These are phyloP conservation scores for Leptestheria dahalacensis DNA, from an alignment of 1,140 invertebrate species.

Conservation along the genomic window DNA sequence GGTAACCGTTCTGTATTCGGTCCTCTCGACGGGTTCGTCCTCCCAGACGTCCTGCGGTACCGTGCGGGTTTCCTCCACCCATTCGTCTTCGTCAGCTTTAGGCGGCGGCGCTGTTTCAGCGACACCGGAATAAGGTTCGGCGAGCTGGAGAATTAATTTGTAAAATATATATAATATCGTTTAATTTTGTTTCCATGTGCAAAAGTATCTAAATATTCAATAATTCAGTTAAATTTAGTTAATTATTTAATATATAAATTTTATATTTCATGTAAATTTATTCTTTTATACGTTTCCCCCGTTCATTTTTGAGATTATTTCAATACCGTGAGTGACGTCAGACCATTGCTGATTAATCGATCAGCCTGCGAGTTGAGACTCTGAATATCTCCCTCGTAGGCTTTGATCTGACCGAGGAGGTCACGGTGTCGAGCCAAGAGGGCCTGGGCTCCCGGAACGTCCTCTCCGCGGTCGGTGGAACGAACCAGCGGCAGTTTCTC, in stretches of 20 bases:
- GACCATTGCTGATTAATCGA: constrained; percentile 59
- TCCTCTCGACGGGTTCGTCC: constrained; percentile 68
- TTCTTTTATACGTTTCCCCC: too few relatives aligned
- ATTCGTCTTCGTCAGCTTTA: constrained; percentile 25
- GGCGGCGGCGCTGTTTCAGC: constrained; percentile 17
- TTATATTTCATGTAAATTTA: too few relatives aligned
- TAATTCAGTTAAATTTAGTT: too few relatives aligned
- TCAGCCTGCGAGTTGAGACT: constrained; percentile 72
- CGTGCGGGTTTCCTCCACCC: constrained; percentile 36
- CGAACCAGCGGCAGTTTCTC: constrained; percentile 77
- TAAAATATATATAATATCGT: constrained; percentile 12
- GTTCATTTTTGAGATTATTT: too few relatives aligned
- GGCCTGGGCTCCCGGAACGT: constrained; percentile 76
- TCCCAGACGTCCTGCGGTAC: constrained; percentile 82
- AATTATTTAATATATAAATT: too few relatives aligned
- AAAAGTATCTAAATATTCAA: too few relatives aligned
- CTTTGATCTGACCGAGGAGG: constrained; percentile 77
- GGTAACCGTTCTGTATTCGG: constrained; percentile 65
- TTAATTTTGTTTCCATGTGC: too few relatives aligned
- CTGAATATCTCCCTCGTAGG: constrained; percentile 76
- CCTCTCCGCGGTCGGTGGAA: constrained; percentile 74
- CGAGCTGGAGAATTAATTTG: background rate
- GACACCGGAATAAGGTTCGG: background rate
- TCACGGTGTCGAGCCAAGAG: constrained; percentile 70
- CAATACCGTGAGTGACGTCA: constrained; percentile 53